Evolutionary conservation across 2,113 vertebrate species (phyloP), one percentile per base, ranked within the genome.

Genomic region (Ptyas mucosa): DNA sequence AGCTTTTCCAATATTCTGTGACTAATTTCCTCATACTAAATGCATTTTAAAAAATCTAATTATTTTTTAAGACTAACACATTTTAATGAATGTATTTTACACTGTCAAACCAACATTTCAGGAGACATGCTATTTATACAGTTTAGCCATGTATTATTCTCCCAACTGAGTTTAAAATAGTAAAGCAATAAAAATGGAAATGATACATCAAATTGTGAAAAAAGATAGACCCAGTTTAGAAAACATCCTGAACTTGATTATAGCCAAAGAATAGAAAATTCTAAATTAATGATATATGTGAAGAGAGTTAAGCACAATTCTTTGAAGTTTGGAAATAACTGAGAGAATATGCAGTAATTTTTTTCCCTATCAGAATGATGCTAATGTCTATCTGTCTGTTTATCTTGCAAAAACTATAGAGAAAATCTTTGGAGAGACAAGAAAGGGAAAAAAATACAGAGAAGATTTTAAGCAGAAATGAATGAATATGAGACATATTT

Each of bases 41-140:
- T 61, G 39, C 6, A 88, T 92, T 91, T 90, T 85, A 87, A 90
- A 34, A 52, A 89, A 87, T n/a, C 4, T 85, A 95, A 87, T 29
- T 23, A 26, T 43, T 24, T 54, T 87, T 54, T 43, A 26, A 64
- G 34, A 69, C 26, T 18, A 46, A 43, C n/a, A 89, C 55, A 21
- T 49, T 90, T 92, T 90, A 85, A 51, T 1, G 7, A 89, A 87
- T 53, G 88, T 52, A 46, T 39, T 12, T 54, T 18, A 49, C 5
- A 58, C 23, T 29, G n/a, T 57, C 52, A 87, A 89, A 81, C 34
- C n/a, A 92, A 86, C 88, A 91, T 12, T 0, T 57, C 64, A 88
- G 29, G 51, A 93, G 51, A 2, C 3, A 91, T 81, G 57, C 26
- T 57, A 51, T 92, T 53, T n/a, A 88, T 29, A 52, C 91, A 91